Conservation (phyloP, 2,797 vertebrate genomes). For the Cossypha polioptera region DNA sequence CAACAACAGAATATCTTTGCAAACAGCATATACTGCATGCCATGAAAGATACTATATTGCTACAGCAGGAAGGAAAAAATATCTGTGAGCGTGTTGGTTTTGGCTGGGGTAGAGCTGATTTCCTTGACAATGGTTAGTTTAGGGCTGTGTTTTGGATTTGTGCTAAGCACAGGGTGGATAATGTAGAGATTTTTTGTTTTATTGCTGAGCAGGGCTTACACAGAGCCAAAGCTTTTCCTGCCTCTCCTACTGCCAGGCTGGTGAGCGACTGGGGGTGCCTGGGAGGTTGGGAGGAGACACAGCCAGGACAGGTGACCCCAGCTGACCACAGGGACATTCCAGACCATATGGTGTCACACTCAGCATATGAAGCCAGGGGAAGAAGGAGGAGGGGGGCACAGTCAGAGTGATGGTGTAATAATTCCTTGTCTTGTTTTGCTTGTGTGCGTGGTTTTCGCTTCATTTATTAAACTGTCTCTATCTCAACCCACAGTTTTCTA, state of each 20-base stretch:
- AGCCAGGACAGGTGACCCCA: background rate
- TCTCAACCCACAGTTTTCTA: background rate
- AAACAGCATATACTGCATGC: background rate
- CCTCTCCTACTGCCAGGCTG: fast-evolving
- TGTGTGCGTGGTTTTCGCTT: background rate
- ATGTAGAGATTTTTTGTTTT: background rate
- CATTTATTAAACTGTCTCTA: background rate
- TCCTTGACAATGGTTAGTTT: background rate
- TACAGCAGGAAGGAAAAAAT: background rate
- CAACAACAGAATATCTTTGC: background rate
- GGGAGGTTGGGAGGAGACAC: background rate
- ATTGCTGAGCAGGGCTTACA: background rate
- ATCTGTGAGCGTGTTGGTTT: background rate
- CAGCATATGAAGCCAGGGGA: background rate
- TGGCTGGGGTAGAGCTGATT: background rate
- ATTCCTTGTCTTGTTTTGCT: background rate
- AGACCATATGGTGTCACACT: background rate
- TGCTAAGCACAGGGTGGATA: background rate
- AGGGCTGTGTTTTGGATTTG: background rate
- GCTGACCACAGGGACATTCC: fast-evolving
- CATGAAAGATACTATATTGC: background rate
- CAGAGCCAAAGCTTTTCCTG: background rate
- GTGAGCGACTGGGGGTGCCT: fast-evolving
- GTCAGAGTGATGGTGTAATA: fast-evolving
- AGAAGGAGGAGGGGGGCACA: background rate